Evolutionary conservation across 2,113 vertebrate species (phyloP).

Genomic region (Tympanuchus pallidicinctus): DNA sequence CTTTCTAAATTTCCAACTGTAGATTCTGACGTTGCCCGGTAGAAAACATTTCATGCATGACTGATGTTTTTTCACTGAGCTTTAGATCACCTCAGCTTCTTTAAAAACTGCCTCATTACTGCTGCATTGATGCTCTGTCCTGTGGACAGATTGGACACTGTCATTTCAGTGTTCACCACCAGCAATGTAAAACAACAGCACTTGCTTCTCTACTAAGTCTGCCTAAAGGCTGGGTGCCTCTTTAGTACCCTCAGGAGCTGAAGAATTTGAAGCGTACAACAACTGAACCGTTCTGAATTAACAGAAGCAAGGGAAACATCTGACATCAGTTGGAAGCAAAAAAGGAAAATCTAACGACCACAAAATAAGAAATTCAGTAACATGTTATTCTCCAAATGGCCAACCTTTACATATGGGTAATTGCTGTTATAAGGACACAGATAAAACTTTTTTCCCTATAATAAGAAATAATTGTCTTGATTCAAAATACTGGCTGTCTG

Average conservation of each 20-base stretch:
- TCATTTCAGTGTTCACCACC: not conserved
- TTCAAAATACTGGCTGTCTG: not conserved
- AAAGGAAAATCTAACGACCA: not conserved
- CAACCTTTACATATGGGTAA: not conserved
- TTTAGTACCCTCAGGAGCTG: not conserved
- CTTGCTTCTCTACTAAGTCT: not conserved
- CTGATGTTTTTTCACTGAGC: not conserved
- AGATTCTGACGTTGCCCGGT: not conserved
- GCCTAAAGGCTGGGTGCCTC: not conserved
- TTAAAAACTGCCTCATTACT: not conserved
- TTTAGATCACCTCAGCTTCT: not conserved
- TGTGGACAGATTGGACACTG: not conserved
- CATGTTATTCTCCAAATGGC: not conserved
- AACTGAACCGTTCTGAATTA: not conserved
- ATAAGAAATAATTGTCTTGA: slow-evolving; percentile 7
- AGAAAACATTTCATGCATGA: not conserved
- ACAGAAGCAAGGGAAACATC: not conserved
- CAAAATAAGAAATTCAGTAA: not conserved
- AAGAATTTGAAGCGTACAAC: not conserved
- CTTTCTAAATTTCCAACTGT: slow-evolving; percentile 24
- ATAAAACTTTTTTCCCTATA: not conserved
- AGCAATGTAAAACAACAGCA: not conserved
- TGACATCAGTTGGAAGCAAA: not conserved
- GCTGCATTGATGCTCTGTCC: not conserved
- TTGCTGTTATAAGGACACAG: not conserved